Evolutionary conservation across 2,797 vertebrate species (phyloP), one percentile per base, ranked within the genome.

Genomic region (Muraenolepis orangiensis): DNA sequence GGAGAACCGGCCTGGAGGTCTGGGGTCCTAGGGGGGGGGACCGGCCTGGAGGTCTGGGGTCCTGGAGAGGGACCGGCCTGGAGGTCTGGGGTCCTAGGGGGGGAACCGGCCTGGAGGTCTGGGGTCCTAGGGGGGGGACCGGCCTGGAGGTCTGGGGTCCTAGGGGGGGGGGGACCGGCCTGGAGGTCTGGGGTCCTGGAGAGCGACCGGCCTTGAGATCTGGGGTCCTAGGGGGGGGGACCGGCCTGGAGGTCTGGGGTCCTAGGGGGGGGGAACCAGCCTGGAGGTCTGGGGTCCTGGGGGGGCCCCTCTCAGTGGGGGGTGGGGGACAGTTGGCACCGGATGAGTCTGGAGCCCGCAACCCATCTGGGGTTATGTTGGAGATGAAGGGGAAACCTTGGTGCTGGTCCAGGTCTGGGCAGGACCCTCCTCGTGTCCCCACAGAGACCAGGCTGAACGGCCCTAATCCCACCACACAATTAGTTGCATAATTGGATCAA

Each of bases 401-500:
- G 90, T 91, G 88, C 87, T 32, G 78, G 86, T 90, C 88, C 90
- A 90, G 82, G 81, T 81, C 89, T 86, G 90, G 91, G 91, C 91
- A 91, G 78, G 82, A 64, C 70, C 64, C 34, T 75, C 72, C 78
- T 74, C 26, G 20, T 72, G 36, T 85, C 79, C 84, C 81, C 77
- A 76, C 84, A 78, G 77, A 80, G 67, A 82, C 75, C 42, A 85
- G 84, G 70, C 80, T 31, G 80, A 85, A 85, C 78, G 75, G 85
- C 82, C 88, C 85, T 91, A 91, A 92, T 91, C 90, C 88, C 38
- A 87, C 83, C 82, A 86, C 87, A 87, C 77, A 91, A 90, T 90
- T 88, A 89, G 89, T 89, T 88, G 87, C 82, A 82, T 92, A 91
- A 92, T 92, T 90, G 89, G 87, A 88, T 91, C 90, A 90, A 90